Percentiles rank a stretch among this genome's conserved stretches.
These are phyloP conservation scores for Drosophila sucinea DNA, from an alignment of 1,140 invertebrate genomes.

Conservation along the genomic window DNA sequence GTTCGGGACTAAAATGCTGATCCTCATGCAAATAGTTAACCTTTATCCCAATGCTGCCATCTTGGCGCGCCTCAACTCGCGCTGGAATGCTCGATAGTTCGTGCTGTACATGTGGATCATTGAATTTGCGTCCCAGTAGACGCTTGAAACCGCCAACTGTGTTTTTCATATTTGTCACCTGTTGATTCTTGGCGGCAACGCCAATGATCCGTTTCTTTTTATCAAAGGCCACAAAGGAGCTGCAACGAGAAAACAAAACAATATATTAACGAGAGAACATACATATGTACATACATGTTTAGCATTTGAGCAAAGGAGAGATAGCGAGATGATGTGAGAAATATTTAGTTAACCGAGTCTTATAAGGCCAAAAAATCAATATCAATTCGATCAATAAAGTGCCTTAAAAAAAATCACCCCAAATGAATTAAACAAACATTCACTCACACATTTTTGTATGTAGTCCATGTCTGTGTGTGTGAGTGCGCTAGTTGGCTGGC, in stretches of 20 bases:
- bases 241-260: conserved; percentile 84
- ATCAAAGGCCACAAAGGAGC: conserved; percentile 97
- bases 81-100: conserved; percentile 92
- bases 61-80: conserved; percentile 87
- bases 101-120: conserved; percentile 93
- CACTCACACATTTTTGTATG: neutral
- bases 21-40: conserved; percentile 95
- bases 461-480: neutral
- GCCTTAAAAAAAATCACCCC: conserved; percentile 9
- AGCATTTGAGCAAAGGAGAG: neutral
- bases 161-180: conserved; percentile 98
- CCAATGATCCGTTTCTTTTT: conserved; percentile 96
- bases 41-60: conserved; percentile 91
- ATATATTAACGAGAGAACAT: neutral
- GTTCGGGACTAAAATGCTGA: conserved; percentile 95
- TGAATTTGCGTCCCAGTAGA: conserved; percentile 93
- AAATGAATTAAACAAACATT: conserved; percentile 23
- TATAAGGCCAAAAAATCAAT: conserved; percentile 45
- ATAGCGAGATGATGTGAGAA: neutral
- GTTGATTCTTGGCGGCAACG: conserved; percentile 97
- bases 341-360: conserved; percentile 16
- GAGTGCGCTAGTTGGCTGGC: neutral
- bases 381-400: conserved; percentile 1
- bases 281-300: neutral
- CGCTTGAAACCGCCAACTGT: conserved; percentile 97